phyloP scores from a whole-genome alignment of 1,140 invertebrate species.

The Chrysoperla carnea region DNA sequence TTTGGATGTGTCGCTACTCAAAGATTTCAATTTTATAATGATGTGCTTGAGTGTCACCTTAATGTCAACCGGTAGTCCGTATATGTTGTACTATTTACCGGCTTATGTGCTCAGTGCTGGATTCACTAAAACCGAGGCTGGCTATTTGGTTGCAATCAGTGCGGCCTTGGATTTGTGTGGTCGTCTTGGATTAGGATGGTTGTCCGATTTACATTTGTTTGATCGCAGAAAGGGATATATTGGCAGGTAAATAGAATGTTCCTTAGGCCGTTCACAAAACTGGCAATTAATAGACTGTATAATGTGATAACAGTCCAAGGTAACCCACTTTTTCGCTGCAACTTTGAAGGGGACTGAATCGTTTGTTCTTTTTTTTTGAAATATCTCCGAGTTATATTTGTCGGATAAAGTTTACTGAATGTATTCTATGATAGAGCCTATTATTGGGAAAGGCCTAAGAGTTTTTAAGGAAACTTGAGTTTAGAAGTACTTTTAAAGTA shows the following conservation, averaged over 20 bases:
- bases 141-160: constrained; percentile 51
- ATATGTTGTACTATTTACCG: constrained; percentile 54
- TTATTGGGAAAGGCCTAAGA: too few species aligned
- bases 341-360: too few species aligned
- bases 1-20: constrained; percentile 43
- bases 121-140: constrained; percentile 46
- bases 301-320: too few species aligned
- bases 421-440: too few species aligned
- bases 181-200: constrained; percentile 45
- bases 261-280: too few species aligned
- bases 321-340: too few species aligned
- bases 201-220: constrained; percentile 51
- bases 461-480: too few species aligned
- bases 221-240: constrained; percentile 51
- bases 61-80: constrained; percentile 58
- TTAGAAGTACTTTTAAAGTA: too few species aligned
- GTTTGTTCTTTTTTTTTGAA: too few species aligned
- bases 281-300: too few species aligned
- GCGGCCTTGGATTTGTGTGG: constrained; percentile 50
- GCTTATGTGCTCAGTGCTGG: constrained; percentile 49
- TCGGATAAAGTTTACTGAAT: too few species aligned
- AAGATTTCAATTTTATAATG: constrained; percentile 48
- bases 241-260: constrained; percentile 30
- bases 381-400: too few species aligned
- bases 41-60: constrained; percentile 51